These are phyloP conservation scores for Tryphoninae sp. DNA, from an alignment of 2,888 invertebrate species.

Conservation along the genomic window DNA sequence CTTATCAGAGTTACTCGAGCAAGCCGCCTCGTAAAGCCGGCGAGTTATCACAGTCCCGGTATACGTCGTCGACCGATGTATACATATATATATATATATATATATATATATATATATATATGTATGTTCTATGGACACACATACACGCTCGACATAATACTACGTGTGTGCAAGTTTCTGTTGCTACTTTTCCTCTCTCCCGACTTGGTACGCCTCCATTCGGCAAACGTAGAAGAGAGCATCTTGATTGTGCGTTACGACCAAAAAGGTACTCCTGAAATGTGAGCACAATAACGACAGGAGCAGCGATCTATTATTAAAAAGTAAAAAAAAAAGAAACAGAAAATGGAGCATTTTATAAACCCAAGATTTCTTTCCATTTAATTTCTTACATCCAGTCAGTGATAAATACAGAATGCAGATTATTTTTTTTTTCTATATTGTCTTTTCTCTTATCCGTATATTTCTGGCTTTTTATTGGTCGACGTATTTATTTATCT, in stretches of 20 bases:
- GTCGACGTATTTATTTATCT: neutral
- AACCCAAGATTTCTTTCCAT: too few relatives aligned
- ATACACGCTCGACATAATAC: conserved; percentile 25
- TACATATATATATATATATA: conserved; percentile 11
- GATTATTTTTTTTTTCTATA: too few relatives aligned
- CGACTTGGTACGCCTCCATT: conserved; percentile 37
- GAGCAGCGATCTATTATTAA: conserved; percentile 33
- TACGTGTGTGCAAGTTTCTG: conserved; percentile 43
- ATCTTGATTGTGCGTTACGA: conserved; percentile 48
- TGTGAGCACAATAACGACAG: conserved; percentile 48
- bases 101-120: conserved; percentile 2
- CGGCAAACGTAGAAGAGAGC: conserved; percentile 56
- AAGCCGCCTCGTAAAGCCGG: conserved; percentile 65
- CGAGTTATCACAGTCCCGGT: conserved; percentile 64
- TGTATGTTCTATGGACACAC: neutral
- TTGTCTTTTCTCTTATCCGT: too few relatives aligned
- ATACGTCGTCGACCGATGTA: conserved; percentile 48
- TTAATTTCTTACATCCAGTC: too few relatives aligned
- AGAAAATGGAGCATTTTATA: too few relatives aligned
- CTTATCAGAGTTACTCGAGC: conserved; percentile 65
- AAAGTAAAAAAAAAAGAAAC: conserved; percentile 13
- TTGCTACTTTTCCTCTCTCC: conserved; percentile 43
- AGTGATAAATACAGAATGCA: too few relatives aligned
- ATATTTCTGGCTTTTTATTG: too few relatives aligned
- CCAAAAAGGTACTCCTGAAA: conserved; percentile 26